Evolutionary conservation across 2,888 invertebrate species (phyloP).

Genomic region (Drosophila demipolita): DNA sequence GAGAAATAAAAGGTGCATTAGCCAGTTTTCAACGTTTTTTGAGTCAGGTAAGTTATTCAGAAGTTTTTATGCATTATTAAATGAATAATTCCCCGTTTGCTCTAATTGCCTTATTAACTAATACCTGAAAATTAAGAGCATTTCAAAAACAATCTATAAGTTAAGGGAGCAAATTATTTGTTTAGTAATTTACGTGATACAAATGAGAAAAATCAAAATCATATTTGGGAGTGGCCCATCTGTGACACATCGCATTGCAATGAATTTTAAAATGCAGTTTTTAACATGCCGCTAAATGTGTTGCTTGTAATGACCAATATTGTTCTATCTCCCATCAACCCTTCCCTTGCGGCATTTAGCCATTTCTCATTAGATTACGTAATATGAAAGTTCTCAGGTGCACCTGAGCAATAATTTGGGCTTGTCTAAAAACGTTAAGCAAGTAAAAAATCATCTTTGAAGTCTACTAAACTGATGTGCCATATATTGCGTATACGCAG

Average conservation of each 20-base stretch:
- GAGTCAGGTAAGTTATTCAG: constrained; percentile 3
- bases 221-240: background rate
- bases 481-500: constrained; percentile 52
- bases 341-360: background rate
- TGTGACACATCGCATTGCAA: background rate
- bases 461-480: constrained; percentile 5
- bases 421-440: constrained; percentile 28
- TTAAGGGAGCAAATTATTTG: background rate
- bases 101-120: constrained; percentile 20
- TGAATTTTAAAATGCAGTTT: background rate
- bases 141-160: background rate
- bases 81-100: background rate
- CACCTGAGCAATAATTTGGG: constrained; percentile 3
- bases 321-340: background rate
- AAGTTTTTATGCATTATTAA: constrained; percentile 11
- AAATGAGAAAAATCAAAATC: background rate
- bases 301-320: background rate
- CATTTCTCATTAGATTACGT: constrained; percentile 16
- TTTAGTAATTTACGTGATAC: background rate
- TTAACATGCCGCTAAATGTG: constrained; percentile 11
- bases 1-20: background rate
- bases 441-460: background rate
- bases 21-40: constrained; percentile 6
- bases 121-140: background rate
- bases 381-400: constrained; percentile 14